Percentiles rank a stretch among this genome's conserved stretches.
phyloP scores from a whole-genome alignment of 2,888 invertebrate species.

The Ypsolopha scabrella region DNA sequence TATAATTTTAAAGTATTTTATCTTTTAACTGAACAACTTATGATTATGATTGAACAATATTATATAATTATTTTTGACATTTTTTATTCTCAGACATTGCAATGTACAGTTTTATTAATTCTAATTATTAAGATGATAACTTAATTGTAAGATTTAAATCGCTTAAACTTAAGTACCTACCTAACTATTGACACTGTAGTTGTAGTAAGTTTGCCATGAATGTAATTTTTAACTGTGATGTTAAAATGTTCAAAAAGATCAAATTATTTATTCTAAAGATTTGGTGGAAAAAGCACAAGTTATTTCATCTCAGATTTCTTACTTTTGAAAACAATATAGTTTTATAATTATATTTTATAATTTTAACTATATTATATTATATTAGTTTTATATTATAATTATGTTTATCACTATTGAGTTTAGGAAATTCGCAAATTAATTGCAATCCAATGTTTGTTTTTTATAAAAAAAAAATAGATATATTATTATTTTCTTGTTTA shows the following conservation, averaged over 20 bases:
- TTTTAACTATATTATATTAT: not conserved
- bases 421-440: too few relatives aligned
- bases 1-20: not conserved
- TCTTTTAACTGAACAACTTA: not conserved
- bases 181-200: not conserved
- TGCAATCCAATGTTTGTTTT: too few relatives aligned
- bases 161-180: not conserved
- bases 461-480: too few relatives aligned
- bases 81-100: not conserved
- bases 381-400: not conserved
- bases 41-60: not conserved
- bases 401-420: not conserved
- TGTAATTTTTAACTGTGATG: slow-evolving; percentile 66
- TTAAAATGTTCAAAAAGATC: slow-evolving; percentile 51
- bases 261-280: not conserved
- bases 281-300: not conserved
- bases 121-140: not conserved
- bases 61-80: not conserved
- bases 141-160: not conserved
- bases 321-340: not conserved
- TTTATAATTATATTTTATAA: not conserved
- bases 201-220: slow-evolving; percentile 50
- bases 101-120: not conserved
- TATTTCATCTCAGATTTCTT: not conserved
- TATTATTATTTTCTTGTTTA: too few relatives aligned